Conservation (phyloP, 2,888 invertebrate genomes). For the Thereva unica region DNA sequence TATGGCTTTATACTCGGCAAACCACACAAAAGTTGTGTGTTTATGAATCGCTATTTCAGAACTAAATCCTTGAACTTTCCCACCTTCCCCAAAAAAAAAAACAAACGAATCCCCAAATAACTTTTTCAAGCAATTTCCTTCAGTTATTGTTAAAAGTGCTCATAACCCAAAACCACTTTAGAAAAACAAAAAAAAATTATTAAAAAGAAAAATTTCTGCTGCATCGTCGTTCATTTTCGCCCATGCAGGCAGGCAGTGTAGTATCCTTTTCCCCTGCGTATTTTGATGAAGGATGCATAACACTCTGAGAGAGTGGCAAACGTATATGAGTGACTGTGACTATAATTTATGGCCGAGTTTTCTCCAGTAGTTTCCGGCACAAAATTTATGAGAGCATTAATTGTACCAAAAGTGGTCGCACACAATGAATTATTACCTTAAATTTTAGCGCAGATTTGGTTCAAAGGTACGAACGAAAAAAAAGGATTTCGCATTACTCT, state of each 20-base stretch:
- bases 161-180: too few relatives aligned
- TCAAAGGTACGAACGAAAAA: conserved; percentile 25
- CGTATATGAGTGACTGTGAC: conserved; percentile 32
- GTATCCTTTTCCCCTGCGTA: conserved; percentile 24
- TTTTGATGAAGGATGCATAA: conserved; percentile 21
- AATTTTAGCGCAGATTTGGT: conserved; percentile 19
- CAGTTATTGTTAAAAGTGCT: too few relatives aligned
- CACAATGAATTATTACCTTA: conserved; percentile 29
- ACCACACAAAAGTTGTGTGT: too few relatives aligned
- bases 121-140: too few relatives aligned
- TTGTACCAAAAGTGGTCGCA: conserved; percentile 30
- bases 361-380: conserved; percentile 30
- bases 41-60: too few relatives aligned
- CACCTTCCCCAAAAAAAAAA: too few relatives aligned
- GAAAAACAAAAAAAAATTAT: too few relatives aligned
- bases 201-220: too few relatives aligned
- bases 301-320: neutral
- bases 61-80: too few relatives aligned
- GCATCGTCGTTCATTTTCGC: neutral
- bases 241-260: conserved; percentile 20
- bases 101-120: too few relatives aligned
- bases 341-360: conserved; percentile 28
- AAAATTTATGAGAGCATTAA: conserved; percentile 31
- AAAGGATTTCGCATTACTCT: conserved; percentile 24
- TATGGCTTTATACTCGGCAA: too few relatives aligned